Conservation (phyloP, 2,113 vertebrate species). For the Enhydra lutris region DNA sequence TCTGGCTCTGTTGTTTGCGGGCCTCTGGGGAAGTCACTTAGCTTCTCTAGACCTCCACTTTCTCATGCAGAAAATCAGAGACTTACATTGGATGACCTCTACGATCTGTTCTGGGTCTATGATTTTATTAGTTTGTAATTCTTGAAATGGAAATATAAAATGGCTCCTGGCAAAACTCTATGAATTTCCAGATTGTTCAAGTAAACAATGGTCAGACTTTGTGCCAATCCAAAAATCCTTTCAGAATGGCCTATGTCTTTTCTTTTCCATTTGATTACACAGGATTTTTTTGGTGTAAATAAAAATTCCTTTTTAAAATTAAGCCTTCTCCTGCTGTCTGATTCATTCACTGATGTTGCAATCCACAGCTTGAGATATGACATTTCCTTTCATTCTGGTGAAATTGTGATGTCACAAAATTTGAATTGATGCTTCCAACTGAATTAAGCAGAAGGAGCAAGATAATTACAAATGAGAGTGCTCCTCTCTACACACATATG, state of each 20-base stretch:
- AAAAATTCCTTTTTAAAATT: conserved; percentile 45
- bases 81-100: background rate
- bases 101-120: background rate
- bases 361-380: conserved; percentile 44
- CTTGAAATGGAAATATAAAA: conserved; percentile 19
- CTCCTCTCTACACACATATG: background rate
- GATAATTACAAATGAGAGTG: conserved; percentile 59
- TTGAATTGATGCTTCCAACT: conserved; percentile 48
- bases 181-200: conserved; percentile 4
- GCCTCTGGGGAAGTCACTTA: background rate
- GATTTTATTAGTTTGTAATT: conserved; percentile 31
- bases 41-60: background rate
- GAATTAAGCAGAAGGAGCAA: conserved; percentile 55
- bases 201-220: background rate
- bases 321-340: conserved; percentile 33
- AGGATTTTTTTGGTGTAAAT: conserved; percentile 45
- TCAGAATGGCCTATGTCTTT: background rate
- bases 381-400: conserved; percentile 65
- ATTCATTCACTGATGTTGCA: conserved; percentile 57
- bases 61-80: background rate
- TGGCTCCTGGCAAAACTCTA: background rate
- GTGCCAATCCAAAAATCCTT: background rate
- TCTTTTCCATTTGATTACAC: background rate
- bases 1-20: background rate
- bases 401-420: conserved; percentile 69